Evolutionary conservation across 2,797 vertebrate genomes (phyloP).

Genomic region (Eleutherodactylus coqui): DNA sequence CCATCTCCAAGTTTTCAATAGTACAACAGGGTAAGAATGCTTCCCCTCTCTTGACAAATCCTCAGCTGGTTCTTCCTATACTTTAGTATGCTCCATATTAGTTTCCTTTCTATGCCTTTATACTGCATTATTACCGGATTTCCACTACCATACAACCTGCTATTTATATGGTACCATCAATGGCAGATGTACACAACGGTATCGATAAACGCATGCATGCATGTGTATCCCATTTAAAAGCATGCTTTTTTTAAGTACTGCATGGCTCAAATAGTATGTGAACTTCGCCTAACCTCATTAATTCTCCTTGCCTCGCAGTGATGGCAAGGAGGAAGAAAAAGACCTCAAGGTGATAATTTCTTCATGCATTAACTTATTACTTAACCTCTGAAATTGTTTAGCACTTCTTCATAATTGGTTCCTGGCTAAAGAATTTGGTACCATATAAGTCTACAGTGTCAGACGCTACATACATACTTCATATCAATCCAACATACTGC

Average conservation of each 20-base stretch:
- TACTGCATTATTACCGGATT: not conserved
- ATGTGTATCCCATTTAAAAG: not conserved
- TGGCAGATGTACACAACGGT: too few species aligned
- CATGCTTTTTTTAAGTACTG: not conserved
- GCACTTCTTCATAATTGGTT: not conserved
- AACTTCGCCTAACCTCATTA: not conserved
- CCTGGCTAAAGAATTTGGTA: not conserved
- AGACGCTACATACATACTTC: not conserved
- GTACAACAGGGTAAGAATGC: not conserved
- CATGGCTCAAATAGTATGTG: not conserved
- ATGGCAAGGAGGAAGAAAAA: not conserved
- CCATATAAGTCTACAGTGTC: not conserved
- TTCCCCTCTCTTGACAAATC: not conserved
- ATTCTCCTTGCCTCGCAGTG: not conserved
- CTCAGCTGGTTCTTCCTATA: not conserved
- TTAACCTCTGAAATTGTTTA: not conserved
- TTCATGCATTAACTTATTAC: not conserved
- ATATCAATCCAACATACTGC: not conserved
- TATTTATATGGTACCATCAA: not conserved
- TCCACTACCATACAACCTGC: not conserved
- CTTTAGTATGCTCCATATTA: not conserved
- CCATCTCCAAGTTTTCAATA: not conserved
- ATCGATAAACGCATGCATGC: not conserved
- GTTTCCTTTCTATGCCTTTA: not conserved
- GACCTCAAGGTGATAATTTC: not conserved